phyloP scores from a whole-genome alignment of 1,140 invertebrate genomes.

The Drosophila tropicalis region DNA sequence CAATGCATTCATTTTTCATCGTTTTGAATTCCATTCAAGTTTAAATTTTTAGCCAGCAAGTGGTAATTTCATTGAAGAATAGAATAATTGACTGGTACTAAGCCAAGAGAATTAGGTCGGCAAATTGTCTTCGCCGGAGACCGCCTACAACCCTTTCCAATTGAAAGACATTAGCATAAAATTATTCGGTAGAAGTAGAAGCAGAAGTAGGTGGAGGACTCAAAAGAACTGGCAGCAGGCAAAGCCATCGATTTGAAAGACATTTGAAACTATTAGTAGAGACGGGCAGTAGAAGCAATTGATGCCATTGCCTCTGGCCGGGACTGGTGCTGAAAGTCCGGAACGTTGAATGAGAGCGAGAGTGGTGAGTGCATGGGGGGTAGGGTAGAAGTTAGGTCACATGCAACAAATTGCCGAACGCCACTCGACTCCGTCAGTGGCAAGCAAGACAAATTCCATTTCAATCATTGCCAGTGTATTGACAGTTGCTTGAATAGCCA shows the following conservation, averaged over 20 bases:
- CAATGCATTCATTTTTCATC: not conserved
- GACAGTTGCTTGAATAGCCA: conserved; percentile 51
- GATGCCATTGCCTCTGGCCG: conserved; percentile 17
- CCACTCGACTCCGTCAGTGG: conserved; percentile 60
- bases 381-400: conserved; percentile 18
- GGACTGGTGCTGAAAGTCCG: not conserved
- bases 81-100: conserved; percentile 5
- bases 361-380: not conserved
- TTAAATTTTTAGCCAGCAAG: not conserved
- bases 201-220: not conserved
- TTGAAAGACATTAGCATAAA: conserved; percentile 7
- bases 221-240: not conserved
- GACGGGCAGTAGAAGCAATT: conserved; percentile 31
- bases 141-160: not conserved
- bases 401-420: conserved; percentile 63
- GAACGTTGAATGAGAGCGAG: not conserved
- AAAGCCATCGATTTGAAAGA: conserved; percentile 41
- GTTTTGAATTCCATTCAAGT: not conserved
- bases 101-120: conserved; percentile 4
- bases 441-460: conserved; percentile 79
- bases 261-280: conserved; percentile 70
- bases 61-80: conserved; percentile 3
- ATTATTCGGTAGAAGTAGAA: not conserved
- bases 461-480: conserved; percentile 72
- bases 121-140: not conserved